Evolutionary conservation across 2,797 vertebrate species (phyloP).

Genomic region (Acanthopagrus latus): DNA sequence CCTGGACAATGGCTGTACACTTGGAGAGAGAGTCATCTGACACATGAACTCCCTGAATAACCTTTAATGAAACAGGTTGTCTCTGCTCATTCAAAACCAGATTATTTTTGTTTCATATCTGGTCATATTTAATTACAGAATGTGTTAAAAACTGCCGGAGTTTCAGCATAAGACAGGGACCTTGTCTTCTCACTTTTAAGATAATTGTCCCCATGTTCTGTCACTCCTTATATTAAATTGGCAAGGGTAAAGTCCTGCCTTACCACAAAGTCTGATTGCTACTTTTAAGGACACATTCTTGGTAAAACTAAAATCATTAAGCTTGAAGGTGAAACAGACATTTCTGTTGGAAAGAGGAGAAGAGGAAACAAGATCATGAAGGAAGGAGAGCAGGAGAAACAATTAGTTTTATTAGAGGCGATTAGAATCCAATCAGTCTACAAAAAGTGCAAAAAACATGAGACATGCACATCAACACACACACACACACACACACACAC

Average conservation of each 20-base stretch:
- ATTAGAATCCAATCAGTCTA: background rate
- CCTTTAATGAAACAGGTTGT: background rate
- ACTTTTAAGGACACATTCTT: background rate
- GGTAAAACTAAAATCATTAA: background rate
- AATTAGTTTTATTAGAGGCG: background rate
- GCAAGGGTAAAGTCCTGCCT: background rate
- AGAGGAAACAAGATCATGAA: background rate
- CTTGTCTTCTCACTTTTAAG: background rate
- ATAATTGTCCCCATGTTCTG: background rate
- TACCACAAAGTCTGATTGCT: too few relatives aligned
- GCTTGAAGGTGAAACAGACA: background rate
- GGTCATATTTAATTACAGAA: background rate
- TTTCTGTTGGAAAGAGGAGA: background rate
- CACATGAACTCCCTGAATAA: slow-evolving; percentile 50
- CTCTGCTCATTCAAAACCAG: background rate
- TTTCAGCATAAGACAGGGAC: background rate
- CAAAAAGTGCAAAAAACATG: background rate
- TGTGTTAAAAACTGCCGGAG: background rate
- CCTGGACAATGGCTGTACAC: slow-evolving; percentile 51
- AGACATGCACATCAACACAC: background rate
- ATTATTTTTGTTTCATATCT: background rate
- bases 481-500: background rate
- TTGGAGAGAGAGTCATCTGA: slow-evolving; percentile 52
- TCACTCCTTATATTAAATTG: background rate
- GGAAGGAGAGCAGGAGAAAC: background rate